A percentile compares a stretch with the other conserved stretches of the same genome.
Conservation (phyloP, 2,113 vertebrate genomes). For the Percopsis transmontana region DNA sequence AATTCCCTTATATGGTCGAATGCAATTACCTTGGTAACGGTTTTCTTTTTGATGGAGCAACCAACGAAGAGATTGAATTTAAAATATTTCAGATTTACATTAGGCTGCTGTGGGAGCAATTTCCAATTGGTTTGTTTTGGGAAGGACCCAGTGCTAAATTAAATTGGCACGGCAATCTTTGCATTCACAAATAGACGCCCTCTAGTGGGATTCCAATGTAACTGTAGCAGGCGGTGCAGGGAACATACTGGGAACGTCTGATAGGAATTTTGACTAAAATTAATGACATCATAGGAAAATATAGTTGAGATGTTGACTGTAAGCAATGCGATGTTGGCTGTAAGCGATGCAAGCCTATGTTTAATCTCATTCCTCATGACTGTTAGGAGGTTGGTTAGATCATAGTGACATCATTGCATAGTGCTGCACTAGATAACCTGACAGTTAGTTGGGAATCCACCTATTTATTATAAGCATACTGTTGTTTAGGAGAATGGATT, state of each 20-base stretch:
- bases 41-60: too few species aligned
- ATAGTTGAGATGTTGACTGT: not conserved
- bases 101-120: too few species aligned
- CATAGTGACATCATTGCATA: not conserved
- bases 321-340: not conserved
- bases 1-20: too few species aligned
- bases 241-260: slow-evolving; percentile 4
- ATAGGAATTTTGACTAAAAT: not conserved
- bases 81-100: too few species aligned
- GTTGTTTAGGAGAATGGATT: too few species aligned
- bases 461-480: not conserved
- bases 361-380: not conserved
- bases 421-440: not conserved
- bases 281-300: not conserved
- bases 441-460: not conserved
- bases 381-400: not conserved
- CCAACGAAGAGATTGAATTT: too few species aligned
- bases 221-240: not conserved
- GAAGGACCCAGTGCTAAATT: too few species aligned
- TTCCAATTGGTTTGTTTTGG: too few species aligned
- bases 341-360: not conserved
- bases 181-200: slow-evolving; percentile 39
- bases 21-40: too few species aligned
- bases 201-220: slow-evolving; percentile 41
- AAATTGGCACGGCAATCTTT: too few species aligned